Evolutionary conservation across 2,797 vertebrate genomes (phyloP).

Genomic region (Arremon brunneinucha): DNA sequence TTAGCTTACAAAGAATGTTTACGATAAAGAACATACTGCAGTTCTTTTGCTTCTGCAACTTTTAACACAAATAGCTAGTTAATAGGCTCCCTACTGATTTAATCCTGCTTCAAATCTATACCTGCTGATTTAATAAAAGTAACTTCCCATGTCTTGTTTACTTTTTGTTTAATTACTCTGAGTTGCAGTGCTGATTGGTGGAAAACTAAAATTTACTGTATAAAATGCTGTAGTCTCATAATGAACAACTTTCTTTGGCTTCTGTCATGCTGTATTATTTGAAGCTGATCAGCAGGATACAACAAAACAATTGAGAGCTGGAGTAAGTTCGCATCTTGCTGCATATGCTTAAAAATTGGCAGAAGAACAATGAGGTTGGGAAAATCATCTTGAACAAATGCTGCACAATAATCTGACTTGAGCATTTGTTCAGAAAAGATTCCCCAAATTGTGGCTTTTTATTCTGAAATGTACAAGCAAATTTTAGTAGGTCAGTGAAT

Average conservation of each 20-base stretch:
- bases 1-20: background rate
- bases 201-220: background rate
- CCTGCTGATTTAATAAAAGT: constrained; percentile 1
- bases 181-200: background rate
- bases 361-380: constrained; percentile 2
- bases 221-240: background rate
- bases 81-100: background rate
- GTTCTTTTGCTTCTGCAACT: background rate
- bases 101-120: background rate
- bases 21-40: background rate
- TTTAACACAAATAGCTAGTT: background rate
- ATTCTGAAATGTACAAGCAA: background rate
- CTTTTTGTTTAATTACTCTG: background rate
- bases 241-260: background rate
- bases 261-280: background rate
- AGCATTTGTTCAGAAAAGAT: constrained; percentile 1
- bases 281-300: constrained; percentile 14
- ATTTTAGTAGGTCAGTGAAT: background rate
- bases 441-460: background rate
- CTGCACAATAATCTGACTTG: background rate
- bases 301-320: background rate
- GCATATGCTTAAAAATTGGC: background rate
- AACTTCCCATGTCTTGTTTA: background rate
- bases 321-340: background rate
- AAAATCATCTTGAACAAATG: background rate